A percentile compares a stretch with the other conserved stretches of the same genome.
Conservation (phyloP, 2,113 vertebrate species). For the Cynopterus brachyotis region DNA sequence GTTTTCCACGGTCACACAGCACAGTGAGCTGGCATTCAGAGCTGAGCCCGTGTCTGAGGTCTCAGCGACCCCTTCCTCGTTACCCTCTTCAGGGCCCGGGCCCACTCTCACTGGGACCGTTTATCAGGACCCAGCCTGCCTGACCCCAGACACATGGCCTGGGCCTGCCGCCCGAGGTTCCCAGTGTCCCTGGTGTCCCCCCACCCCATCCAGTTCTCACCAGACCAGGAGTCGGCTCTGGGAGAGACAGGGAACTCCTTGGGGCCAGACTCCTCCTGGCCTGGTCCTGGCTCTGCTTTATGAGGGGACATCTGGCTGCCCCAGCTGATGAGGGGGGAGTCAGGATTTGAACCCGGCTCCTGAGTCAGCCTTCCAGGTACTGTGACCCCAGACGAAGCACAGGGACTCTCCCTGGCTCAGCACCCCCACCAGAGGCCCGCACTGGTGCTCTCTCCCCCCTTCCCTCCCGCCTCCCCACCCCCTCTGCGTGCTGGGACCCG, state of each 20-base stretch:
- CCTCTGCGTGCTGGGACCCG: not conserved
- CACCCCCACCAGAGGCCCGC: rapidly evolving
- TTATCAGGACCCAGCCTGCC: not conserved
- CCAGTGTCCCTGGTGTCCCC: rapidly evolving
- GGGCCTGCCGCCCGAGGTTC: not conserved
- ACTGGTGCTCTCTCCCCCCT: not conserved
- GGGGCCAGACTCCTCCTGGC: not conserved
- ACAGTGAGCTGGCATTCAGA: not conserved
- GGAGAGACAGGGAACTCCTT: not conserved
- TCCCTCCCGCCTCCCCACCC: no score
- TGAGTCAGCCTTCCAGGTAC: rapidly evolving
- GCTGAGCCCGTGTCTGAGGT: not conserved
- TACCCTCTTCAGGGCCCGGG: rapidly evolving
- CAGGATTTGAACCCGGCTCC: not conserved
- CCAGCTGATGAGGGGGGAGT: not conserved
- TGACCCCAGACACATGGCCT: not conserved
- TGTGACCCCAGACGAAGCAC: rapidly evolving
- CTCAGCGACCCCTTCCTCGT: not conserved
- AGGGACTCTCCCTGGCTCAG: not conserved
- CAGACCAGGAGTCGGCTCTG: not conserved
- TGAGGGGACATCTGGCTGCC: not conserved
- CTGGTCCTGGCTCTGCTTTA: no score
- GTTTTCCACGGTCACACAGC: not conserved
- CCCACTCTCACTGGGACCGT: not conserved
- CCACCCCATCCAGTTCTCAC: not conserved